Percentiles rank a stretch among this genome's conserved stretches.
phyloP scores from a whole-genome alignment of 2,797 vertebrate species.

The Sus cebifrons region DNA sequence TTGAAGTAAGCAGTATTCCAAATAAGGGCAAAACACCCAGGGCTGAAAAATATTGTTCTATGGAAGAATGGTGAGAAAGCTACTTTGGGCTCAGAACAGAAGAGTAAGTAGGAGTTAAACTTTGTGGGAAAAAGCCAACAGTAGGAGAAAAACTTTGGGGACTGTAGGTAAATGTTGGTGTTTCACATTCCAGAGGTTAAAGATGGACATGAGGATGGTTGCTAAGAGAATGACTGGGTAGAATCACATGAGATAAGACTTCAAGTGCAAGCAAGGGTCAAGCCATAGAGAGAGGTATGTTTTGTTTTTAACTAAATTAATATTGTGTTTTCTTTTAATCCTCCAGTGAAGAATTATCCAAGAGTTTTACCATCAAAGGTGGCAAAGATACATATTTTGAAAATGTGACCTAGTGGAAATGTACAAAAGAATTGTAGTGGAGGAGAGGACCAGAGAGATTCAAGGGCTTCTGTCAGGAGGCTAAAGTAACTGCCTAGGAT shows the following conservation, averaged over 20 bases:
- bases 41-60: background rate
- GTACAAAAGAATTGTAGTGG: background rate
- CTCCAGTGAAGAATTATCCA: background rate
- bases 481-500: too few species aligned
- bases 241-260: background rate
- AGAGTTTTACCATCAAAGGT: background rate
- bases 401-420: background rate
- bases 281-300: background rate
- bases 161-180: background rate
- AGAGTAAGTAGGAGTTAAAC: background rate
- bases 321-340: background rate
- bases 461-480: too few species aligned
- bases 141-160: background rate
- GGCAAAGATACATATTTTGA: background rate
- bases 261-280: background rate
- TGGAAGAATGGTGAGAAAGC: background rate
- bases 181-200: background rate
- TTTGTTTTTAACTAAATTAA: conserved; percentile 36
- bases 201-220: background rate
- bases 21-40: background rate
- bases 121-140: background rate
- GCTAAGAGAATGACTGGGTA: background rate
- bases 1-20: background rate
- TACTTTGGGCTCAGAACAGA: background rate
- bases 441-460: background rate